phyloP scores from a whole-genome alignment of 2,113 vertebrate genomes.

The Hemiprocne comata region DNA sequence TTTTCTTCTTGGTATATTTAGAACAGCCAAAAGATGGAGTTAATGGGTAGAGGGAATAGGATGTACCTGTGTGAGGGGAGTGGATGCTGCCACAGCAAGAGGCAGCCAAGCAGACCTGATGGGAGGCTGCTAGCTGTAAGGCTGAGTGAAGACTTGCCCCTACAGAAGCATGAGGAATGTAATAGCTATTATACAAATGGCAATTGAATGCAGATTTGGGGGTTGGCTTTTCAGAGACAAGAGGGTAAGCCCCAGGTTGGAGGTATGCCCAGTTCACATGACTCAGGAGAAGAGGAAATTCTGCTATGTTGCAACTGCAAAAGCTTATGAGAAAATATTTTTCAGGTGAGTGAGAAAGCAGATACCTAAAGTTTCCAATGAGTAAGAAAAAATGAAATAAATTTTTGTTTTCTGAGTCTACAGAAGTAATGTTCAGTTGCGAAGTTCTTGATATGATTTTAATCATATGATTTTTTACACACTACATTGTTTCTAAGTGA shows the following conservation, averaged over 20 bases:
- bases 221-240: background rate
- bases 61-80: fast-evolving
- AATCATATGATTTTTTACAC: background rate
- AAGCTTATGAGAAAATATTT: background rate
- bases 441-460: background rate
- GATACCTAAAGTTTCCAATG: constrained; percentile 12
- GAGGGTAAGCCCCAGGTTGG: background rate
- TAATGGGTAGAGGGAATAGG: background rate
- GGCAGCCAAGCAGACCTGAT: background rate
- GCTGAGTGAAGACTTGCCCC: background rate
- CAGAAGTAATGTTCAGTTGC: background rate
- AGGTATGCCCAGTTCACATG: background rate
- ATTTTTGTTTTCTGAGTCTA: constrained; percentile 9
- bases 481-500: background rate
- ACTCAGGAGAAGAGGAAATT: constrained; percentile 23
- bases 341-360: constrained; percentile 31
- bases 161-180: background rate
- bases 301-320: background rate
- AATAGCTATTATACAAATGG: background rate
- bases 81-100: background rate
- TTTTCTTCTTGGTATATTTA: background rate
- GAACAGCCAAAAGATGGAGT: background rate
- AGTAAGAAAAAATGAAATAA: constrained; percentile 10
- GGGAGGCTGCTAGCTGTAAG: background rate
- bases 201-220: background rate